phyloP scores from a whole-genome alignment of 2,113 vertebrate genomes.

The Notothenia coriiceps region DNA sequence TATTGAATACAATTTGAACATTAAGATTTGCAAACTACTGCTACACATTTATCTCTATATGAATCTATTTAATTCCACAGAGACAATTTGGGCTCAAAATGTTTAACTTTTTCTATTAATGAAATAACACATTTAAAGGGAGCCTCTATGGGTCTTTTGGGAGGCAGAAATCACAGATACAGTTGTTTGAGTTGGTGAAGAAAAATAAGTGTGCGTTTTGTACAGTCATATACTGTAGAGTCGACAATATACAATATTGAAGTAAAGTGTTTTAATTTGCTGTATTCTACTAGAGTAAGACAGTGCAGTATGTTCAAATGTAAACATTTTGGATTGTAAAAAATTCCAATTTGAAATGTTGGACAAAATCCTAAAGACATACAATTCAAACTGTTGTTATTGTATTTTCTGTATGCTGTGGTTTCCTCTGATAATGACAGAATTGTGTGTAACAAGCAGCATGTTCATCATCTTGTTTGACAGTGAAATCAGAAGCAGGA shows the following conservation, averaged over 20 bases:
- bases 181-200: neutral
- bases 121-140: neutral
- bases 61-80: neutral
- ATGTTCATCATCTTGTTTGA: conserved; percentile 20
- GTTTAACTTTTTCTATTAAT: neutral
- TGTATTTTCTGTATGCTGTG: conserved; percentile 1
- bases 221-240: too few species aligned
- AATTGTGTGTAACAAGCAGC: conserved; percentile 5
- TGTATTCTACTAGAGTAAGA: neutral
- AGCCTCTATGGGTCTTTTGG: neutral
- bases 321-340: too few species aligned
- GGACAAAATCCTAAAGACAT: neutral
- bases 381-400: neutral
- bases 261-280: neutral
- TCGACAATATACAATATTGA: neutral
- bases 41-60: neutral
- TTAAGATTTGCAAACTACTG: neutral
- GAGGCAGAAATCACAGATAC: neutral
- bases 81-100: neutral
- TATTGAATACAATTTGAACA: neutral
- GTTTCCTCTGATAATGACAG: conserved; percentile 14
- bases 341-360: too few species aligned
- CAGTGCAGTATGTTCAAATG: too few species aligned
- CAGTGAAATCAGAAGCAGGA: conserved; percentile 42
- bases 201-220: neutral